Evolutionary conservation across 92 coral and sea anemone species (phyloP).

Genomic region (Siderastrea radians): DNA sequence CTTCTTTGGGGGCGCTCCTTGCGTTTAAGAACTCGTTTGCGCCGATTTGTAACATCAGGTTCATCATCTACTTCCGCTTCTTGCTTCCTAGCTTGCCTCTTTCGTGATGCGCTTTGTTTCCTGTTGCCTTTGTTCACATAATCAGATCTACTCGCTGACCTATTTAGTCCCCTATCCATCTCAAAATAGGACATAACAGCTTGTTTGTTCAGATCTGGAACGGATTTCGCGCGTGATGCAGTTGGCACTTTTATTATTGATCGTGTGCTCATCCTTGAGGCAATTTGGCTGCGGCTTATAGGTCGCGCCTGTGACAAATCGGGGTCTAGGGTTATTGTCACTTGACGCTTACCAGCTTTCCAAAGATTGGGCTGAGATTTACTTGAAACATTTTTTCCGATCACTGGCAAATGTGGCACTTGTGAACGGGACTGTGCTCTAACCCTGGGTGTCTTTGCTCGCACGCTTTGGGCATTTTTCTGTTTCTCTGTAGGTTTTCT

Average conservation of each 20-base stretch:
- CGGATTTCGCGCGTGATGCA: constrained; percentile 19
- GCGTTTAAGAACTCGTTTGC: constrained; percentile 73
- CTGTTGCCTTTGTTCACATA: neutral
- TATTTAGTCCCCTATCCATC: constrained; percentile 15
- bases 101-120: neutral
- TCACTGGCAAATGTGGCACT: constrained; percentile 18
- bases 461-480: neutral
- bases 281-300: constrained; percentile 31
- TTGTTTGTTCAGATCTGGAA: constrained; percentile 34
- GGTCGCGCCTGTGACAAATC: constrained; percentile 8
- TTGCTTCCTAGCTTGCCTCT: neutral
- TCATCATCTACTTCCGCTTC: constrained; percentile 39
- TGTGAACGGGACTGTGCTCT: constrained; percentile 6
- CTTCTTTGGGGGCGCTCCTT: constrained; percentile 70
- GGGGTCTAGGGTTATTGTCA: constrained; percentile 19
- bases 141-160: neutral
- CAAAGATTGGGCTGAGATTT: constrained; percentile 48
- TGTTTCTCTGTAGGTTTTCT: neutral
- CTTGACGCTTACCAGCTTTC: constrained; percentile 21
- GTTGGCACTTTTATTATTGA: constrained; percentile 40
- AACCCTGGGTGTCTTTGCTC: constrained; percentile 3
- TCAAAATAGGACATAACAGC: constrained; percentile 25
- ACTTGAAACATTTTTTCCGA: neutral
- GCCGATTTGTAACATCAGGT: constrained; percentile 45
- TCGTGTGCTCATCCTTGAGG: constrained; percentile 35